phyloP scores from a whole-genome alignment of 2,888 invertebrate genomes.

The Dorcus hopei region DNA sequence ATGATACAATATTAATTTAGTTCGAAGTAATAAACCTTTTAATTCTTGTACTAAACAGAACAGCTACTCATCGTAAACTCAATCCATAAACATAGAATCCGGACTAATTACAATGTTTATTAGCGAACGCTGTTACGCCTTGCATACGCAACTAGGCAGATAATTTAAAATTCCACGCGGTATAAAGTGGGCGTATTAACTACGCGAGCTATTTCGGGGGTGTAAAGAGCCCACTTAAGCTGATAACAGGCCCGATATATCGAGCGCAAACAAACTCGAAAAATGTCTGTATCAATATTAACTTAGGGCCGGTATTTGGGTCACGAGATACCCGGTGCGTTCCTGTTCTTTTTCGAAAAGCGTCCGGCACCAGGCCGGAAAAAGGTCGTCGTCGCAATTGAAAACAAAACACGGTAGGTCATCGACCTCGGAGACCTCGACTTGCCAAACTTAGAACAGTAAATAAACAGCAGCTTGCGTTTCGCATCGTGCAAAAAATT shows the following conservation, averaged over 20 bases:
- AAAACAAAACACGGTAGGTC: constrained; percentile 4
- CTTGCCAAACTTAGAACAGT: constrained; percentile 1
- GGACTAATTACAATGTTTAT: constrained; percentile 1
- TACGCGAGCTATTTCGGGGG: too few species aligned
- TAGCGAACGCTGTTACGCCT: neutral
- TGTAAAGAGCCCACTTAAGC: too few species aligned
- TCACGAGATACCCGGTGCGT: neutral
- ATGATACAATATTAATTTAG: too few species aligned
- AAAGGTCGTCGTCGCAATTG: neutral
- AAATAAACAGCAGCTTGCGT: neutral
- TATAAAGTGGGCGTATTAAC: too few species aligned
- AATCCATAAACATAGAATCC: neutral
- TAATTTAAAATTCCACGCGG: neutral
- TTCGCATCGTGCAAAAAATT: neutral
- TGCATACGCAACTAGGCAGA: neutral
- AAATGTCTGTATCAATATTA: constrained; percentile 4
- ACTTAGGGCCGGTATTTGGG: constrained; percentile 9
- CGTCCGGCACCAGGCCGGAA: neutral
- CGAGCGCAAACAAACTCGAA: neutral
- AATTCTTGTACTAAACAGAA: neutral
- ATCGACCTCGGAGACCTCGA: neutral
- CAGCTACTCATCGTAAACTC: neutral
- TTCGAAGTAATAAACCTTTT: too few species aligned
- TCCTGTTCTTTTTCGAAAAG: neutral
- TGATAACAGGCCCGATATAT: neutral